Evolutionary conservation across 2,888 invertebrate genomes (phyloP).

Genomic region (Notocelia uddmanniana): DNA sequence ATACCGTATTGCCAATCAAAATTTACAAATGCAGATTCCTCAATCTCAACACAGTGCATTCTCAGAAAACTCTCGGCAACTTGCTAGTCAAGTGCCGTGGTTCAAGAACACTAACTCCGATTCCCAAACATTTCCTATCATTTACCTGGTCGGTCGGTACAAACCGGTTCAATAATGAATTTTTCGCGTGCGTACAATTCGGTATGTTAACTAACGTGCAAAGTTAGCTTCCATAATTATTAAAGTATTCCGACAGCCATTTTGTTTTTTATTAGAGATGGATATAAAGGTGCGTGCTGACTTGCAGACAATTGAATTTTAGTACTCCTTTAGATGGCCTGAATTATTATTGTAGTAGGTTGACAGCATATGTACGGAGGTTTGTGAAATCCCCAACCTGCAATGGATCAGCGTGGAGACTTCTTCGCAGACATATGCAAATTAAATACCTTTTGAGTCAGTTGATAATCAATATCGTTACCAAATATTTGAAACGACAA

Average conservation of each 20-base stretch:
- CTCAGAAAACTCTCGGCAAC: no score
- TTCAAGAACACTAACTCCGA: no score
- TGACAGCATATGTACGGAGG: no score
- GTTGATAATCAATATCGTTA: not conserved
- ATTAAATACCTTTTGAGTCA: no score
- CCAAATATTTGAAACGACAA: slow-evolving; percentile 15
- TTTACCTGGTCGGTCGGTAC: slow-evolving; percentile 1
- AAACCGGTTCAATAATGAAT: slow-evolving; percentile 32
- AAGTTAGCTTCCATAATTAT: slow-evolving; percentile 41
- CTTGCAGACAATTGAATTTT: not conserved
- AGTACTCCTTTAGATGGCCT: not conserved
- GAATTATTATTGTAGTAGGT: no score
- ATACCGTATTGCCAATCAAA: no score
- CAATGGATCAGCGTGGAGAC: no score
- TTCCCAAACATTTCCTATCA: not conserved
- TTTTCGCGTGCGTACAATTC: slow-evolving; percentile 40
- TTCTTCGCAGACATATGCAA: no score
- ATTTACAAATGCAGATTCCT: no score
- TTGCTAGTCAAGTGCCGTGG: no score
- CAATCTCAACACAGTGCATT: no score
- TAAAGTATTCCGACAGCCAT: slow-evolving; percentile 17
- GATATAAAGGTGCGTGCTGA: not conserved
- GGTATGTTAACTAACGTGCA: slow-evolving; percentile 39
- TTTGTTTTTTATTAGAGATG: slow-evolving; percentile 13
- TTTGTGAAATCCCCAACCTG: no score